These are phyloP conservation scores for Danio tinwini DNA, from an alignment of 2,797 vertebrate species.

Conservation along the genomic window DNA sequence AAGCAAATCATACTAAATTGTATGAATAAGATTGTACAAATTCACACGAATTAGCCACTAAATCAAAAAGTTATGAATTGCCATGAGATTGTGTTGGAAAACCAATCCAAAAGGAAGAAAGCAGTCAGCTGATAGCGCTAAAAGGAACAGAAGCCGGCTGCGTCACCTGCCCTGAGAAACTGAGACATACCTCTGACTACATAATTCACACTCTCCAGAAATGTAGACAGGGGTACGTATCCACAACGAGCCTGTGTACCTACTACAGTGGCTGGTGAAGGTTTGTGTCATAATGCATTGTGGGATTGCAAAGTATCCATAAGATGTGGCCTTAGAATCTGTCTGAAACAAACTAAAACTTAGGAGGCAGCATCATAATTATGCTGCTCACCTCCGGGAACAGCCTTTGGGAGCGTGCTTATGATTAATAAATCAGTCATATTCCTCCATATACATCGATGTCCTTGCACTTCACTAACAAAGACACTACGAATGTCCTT, in stretches of 20 bases:
- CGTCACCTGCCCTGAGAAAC: no score
- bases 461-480: slow-evolving; percentile 38
- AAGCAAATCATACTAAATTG: no score
- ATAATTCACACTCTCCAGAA: no score
- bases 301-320: neutral
- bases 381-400: neutral
- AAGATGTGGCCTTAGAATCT: neutral
- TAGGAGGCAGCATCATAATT: neutral
- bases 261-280: neutral
- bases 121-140: no score
- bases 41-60: no score
- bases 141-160: no score
- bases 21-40: no score
- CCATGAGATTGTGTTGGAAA: no score
- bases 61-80: no score
- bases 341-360: neutral
- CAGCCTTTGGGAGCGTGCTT: slow-evolving; percentile 2
- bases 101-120: no score
- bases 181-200: no score
- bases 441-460: slow-evolving; percentile 8
- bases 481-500: slow-evolving; percentile 19
- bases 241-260: neutral
- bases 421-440: slow-evolving; percentile 17
- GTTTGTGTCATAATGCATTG: neutral
- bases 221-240: no score